A percentile compares a stretch with the other conserved stretches of the same genome.
phyloP scores from a whole-genome alignment of 1,140 invertebrate species.

The Cyclargus thomasi region DNA sequence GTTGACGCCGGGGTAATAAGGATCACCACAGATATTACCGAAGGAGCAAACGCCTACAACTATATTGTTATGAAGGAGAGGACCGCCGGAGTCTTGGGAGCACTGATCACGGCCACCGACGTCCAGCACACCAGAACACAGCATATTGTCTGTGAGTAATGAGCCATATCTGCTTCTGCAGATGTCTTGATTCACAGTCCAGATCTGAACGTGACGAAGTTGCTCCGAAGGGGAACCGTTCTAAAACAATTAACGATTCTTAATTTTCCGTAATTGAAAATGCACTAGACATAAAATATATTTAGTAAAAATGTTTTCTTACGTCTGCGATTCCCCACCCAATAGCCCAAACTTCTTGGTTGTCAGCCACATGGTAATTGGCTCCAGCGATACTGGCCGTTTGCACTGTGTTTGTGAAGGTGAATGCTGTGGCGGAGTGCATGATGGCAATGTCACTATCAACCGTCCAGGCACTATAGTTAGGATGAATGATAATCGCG shows the following conservation, averaged over 20 bases:
- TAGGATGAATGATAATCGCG: slow-evolving; percentile 32
- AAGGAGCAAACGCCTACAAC: slow-evolving; percentile 77
- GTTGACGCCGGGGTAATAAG: slow-evolving; percentile 48
- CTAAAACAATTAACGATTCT: too few relatives aligned
- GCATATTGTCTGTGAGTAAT: slow-evolving; percentile 33
- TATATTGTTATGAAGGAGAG: slow-evolving; percentile 72
- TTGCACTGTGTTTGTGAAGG: slow-evolving; percentile 30
- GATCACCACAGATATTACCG: slow-evolving; percentile 70
- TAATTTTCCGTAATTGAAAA: neutral
- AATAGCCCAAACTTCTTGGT: slow-evolving; percentile 63
- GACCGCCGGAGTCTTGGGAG: slow-evolving; percentile 66
- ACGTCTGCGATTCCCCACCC: slow-evolving; percentile 76
- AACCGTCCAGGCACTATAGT: slow-evolving; percentile 22
- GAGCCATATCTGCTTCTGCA: slow-evolving; percentile 25
- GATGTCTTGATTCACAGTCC: slow-evolving; percentile 24
- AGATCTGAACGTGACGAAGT: slow-evolving; percentile 31
- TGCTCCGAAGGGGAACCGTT: too few relatives aligned
- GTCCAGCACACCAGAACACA: slow-evolving; percentile 33
- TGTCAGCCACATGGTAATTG: slow-evolving; percentile 41
- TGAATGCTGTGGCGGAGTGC: slow-evolving; percentile 39
- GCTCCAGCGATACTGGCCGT: slow-evolving; percentile 34
- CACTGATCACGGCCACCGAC: slow-evolving; percentile 44
- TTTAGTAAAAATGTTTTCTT: slow-evolving; percentile 23
- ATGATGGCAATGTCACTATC: slow-evolving; percentile 78
- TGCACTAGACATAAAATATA: too few relatives aligned